phyloP scores from a whole-genome alignment of 1,140 invertebrate genomes.

The Ptiloglossa arizonensis region DNA sequence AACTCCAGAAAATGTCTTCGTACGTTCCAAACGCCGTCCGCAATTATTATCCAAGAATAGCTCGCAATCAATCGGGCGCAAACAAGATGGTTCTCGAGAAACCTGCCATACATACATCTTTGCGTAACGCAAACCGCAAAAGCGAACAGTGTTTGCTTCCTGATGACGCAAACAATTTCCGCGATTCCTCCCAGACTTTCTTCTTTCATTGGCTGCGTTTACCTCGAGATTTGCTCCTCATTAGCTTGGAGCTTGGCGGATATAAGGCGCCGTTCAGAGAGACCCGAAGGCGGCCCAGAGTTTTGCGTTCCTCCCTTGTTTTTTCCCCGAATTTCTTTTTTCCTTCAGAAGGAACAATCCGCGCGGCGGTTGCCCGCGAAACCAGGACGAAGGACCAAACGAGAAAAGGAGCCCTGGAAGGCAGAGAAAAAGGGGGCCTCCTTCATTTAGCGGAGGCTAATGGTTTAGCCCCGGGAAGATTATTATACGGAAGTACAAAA shows the following conservation, averaged over 20 bases:
- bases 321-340: background rate
- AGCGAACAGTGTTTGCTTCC: constrained; percentile 18
- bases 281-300: constrained; percentile 31
- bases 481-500: constrained; percentile 78
- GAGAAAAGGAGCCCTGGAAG: constrained; percentile 37
- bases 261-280: constrained; percentile 38
- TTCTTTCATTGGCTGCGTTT: constrained; percentile 54
- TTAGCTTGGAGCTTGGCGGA: constrained; percentile 58
- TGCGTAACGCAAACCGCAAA: constrained; percentile 18
- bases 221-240: constrained; percentile 74
- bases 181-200: constrained; percentile 21
- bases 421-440: constrained; percentile 39
- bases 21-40: no score
- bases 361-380: constrained; percentile 47
- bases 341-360: constrained; percentile 56
- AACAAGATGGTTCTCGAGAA: no score
- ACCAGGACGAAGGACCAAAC: constrained; percentile 54
- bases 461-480: constrained; percentile 68
- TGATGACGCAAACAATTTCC: constrained; percentile 40
- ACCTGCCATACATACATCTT: background rate
- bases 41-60: no score
- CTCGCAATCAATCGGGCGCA: no score
- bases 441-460: constrained; percentile 73
- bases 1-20: no score
- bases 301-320: constrained; percentile 12